Evolutionary conservation across 2,888 invertebrate species (phyloP).

Genomic region (Gisinianus flammeolus): DNA sequence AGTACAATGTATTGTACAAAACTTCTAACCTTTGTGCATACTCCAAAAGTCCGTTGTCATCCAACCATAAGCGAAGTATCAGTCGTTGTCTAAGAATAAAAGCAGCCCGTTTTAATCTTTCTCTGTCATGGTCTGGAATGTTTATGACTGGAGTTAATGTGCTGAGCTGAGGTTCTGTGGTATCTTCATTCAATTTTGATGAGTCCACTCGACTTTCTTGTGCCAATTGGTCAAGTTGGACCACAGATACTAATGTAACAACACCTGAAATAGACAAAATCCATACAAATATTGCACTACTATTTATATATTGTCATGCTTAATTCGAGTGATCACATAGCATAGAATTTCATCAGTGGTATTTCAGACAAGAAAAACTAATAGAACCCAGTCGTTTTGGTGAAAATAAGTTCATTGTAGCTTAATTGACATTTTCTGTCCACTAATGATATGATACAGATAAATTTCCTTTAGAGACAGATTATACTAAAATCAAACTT

Average conservation of each 20-base stretch:
- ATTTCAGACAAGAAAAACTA: background rate
- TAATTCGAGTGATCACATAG: background rate
- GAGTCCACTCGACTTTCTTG: slow-evolving; percentile 45
- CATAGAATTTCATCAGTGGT: background rate
- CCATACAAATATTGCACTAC: background rate
- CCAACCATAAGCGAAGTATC: slow-evolving; percentile 84
- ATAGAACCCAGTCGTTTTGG: background rate
- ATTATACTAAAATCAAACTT: too few relatives aligned
- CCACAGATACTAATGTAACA: slow-evolving; percentile 81
- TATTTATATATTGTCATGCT: background rate
- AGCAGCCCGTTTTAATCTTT: slow-evolving; percentile 80
- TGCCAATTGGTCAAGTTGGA: slow-evolving; percentile 68
- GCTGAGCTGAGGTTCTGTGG: slow-evolving; percentile 1
- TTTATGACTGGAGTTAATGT: slow-evolving; percentile 68
- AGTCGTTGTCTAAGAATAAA: slow-evolving; percentile 80
- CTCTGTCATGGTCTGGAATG: slow-evolving; percentile 82
- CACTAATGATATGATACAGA: too few relatives aligned
- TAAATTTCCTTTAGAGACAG: too few relatives aligned
- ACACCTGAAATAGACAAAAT: slow-evolving; percentile 69
- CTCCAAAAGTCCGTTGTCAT: slow-evolving; percentile 61
- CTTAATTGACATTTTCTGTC: background rate
- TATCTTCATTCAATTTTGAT: slow-evolving; percentile 28
- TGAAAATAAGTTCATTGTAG: background rate
- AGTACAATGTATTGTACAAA: background rate
- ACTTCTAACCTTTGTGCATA: slow-evolving; percentile 62